These are phyloP conservation scores for Rattus rattus DNA, from an alignment of 2,113 vertebrate species.

Conservation along the genomic window DNA sequence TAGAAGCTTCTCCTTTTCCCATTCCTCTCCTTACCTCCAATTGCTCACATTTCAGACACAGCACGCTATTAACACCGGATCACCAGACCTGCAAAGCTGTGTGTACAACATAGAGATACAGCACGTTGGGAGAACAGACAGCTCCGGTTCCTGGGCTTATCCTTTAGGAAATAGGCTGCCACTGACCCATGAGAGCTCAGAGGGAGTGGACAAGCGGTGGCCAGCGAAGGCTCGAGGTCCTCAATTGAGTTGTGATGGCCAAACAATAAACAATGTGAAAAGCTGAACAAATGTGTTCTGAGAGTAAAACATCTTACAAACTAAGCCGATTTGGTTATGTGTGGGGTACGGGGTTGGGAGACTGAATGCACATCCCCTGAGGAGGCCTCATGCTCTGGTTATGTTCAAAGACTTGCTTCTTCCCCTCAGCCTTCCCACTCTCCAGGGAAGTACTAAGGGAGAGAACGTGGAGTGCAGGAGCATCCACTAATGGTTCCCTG, in stretches of 20 bases:
- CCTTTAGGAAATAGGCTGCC: neutral
- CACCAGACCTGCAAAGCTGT: neutral
- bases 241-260: neutral
- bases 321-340: neutral
- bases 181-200: accelerated
- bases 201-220: neutral
- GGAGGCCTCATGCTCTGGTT: neutral
- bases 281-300: neutral
- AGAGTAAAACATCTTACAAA: slow-evolving; percentile 19
- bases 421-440: neutral
- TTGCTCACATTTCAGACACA: slow-evolving; percentile 57
- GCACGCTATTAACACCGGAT: neutral
- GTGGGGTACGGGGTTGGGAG: neutral
- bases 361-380: neutral
- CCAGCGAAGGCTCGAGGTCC: neutral
- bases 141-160: neutral
- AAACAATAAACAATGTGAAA: neutral
- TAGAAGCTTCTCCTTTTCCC: slow-evolving; percentile 48
- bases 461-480: neutral
- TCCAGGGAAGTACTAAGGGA: neutral
- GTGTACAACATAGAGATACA: neutral
- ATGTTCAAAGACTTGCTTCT: slow-evolving; percentile 1
- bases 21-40: slow-evolving; percentile 2
- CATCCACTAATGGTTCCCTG: neutral
- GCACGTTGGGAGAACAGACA: neutral